A percentile compares a stretch with the other conserved stretches of the same genome.
These are phyloP conservation scores for Tadarida brasiliensis DNA, from an alignment of 2,797 vertebrate genomes.

Conservation along the genomic window DNA sequence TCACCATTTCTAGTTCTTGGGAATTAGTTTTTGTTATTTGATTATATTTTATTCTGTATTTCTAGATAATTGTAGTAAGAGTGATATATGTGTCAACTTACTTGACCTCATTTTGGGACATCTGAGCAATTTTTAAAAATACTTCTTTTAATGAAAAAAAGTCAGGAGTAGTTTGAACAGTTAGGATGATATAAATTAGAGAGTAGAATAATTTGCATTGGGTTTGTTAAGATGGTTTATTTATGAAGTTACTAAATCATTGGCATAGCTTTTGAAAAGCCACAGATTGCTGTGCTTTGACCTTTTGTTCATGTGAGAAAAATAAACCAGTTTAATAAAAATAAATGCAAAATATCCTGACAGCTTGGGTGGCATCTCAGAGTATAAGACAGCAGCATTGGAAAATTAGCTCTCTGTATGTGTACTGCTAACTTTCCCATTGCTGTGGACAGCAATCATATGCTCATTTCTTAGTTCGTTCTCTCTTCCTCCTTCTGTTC, in stretches of 20 bases:
- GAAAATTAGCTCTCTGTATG: neutral
- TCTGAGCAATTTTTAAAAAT: neutral
- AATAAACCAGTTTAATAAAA: neutral
- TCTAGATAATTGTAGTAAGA: neutral
- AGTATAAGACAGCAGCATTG: neutral
- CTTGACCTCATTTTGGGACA: neutral
- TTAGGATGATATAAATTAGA: constrained; percentile 23
- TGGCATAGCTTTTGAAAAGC: constrained; percentile 62
- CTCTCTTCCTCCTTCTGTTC: neutral
- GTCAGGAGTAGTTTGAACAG: neutral
- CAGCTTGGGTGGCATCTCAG: neutral
- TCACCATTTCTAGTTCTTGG: neutral
- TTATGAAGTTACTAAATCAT: constrained; percentile 55
- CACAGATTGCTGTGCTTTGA: constrained; percentile 55
- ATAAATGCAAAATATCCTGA: neutral
- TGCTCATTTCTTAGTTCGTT: neutral
- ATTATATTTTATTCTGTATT: constrained; percentile 36
- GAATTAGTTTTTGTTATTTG: neutral
- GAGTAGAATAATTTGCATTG: neutral
- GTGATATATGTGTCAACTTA: neutral
- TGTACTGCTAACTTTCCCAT: neutral
- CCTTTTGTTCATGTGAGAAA: constrained; percentile 66
- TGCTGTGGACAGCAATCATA: neutral
- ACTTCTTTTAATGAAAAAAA: constrained; percentile 14
- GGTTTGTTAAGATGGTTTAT: constrained; percentile 21